Evolutionary conservation across 1,140 invertebrate genomes (phyloP).

Genomic region (Papilio glaucus): DNA sequence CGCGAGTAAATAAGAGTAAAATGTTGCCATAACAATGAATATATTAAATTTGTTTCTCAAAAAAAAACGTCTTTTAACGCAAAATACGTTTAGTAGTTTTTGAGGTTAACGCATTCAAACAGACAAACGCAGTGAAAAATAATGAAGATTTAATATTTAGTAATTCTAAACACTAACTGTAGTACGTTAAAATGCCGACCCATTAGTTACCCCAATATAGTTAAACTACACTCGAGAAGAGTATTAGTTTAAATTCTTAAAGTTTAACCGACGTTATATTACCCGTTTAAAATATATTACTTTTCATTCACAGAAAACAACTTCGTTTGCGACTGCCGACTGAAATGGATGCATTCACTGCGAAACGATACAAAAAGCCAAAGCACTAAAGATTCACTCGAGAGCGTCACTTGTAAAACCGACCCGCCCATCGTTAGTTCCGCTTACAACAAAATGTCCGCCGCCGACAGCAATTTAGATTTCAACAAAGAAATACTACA

Average conservation of each 20-base stretch:
- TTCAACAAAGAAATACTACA: constrained; percentile 62
- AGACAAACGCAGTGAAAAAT: too few species aligned
- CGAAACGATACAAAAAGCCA: constrained; percentile 89
- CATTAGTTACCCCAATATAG: too few species aligned
- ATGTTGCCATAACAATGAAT: too few species aligned
- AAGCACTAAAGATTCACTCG: constrained; percentile 86
- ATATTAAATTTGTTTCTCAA: too few species aligned
- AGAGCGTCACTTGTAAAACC: constrained; percentile 87
- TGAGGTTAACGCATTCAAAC: too few species aligned
- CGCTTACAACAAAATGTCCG: constrained; percentile 72
- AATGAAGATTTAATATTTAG: too few species aligned
- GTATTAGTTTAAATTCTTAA: background rate
- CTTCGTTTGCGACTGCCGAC: constrained; percentile 90
- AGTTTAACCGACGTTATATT: background rate
- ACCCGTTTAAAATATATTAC: constrained; percentile 41
- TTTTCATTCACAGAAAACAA: constrained; percentile 87
- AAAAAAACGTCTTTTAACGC: too few species aligned
- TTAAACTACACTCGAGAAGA: background rate
- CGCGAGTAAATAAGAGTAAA: too few species aligned
- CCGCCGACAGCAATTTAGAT: constrained; percentile 57
- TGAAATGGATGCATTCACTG: constrained; percentile 86
- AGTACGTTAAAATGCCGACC: too few species aligned
- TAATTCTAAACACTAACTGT: too few species aligned
- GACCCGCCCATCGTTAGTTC: constrained; percentile 80
- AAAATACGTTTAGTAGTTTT: too few species aligned